A percentile compares a stretch with the other conserved stretches of the same genome.
Evolutionary conservation across 2,113 vertebrate species (phyloP).

Genomic region (Perccottus glenii): DNA sequence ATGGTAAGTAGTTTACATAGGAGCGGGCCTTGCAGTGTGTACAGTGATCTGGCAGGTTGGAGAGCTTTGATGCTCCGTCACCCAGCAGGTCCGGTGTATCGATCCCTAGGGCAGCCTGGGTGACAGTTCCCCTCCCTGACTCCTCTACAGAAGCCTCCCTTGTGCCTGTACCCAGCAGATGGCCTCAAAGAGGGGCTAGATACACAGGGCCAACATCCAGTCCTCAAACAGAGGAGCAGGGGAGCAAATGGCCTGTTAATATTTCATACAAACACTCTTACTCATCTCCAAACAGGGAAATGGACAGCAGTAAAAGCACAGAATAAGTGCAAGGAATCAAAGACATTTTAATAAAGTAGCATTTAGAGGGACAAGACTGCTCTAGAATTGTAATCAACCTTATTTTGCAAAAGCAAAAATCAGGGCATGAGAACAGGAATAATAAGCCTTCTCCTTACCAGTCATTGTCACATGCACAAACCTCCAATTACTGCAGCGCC

Average conservation of each 20-base stretch:
- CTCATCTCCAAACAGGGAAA: constrained; percentile 68
- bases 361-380: constrained; percentile 77
- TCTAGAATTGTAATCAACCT: background rate
- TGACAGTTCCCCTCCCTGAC: constrained; percentile 62
- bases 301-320: constrained; percentile 52
- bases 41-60: constrained; percentile 73
- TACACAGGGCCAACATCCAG: constrained; percentile 72
- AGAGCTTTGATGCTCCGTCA: constrained; percentile 76
- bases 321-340: constrained; percentile 55
- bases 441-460: constrained; percentile 5
- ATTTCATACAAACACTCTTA: constrained; percentile 77
- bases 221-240: constrained; percentile 75
- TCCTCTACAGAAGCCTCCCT: constrained; percentile 64
- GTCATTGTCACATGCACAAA: constrained; percentile 1
- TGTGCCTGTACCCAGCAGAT: constrained; percentile 76
- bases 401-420: background rate
- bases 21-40: constrained; percentile 59
- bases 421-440: constrained; percentile 4
- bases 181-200: constrained; percentile 78
- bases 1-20: constrained; percentile 69
- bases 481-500: constrained; percentile 56
- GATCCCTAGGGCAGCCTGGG: constrained; percentile 71
- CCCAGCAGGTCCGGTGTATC: constrained; percentile 73
- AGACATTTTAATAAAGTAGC: constrained; percentile 70
- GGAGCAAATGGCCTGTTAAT: constrained; percentile 80